Conservation (phyloP, 1,140 invertebrate species). For the Oryzaephilus surinamensis region DNA sequence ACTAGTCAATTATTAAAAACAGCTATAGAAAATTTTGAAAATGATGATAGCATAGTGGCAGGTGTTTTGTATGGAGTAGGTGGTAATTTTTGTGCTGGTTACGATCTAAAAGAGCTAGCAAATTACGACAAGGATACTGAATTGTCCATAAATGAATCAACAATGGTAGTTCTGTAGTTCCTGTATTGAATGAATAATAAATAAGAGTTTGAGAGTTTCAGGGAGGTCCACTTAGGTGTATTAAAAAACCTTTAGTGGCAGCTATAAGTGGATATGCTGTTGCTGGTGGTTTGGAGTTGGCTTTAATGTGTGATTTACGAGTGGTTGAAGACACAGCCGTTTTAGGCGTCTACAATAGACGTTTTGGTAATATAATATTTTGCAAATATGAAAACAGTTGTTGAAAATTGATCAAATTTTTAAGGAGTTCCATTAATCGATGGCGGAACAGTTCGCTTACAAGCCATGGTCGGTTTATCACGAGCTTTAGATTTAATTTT, state of each 20-base stretch:
- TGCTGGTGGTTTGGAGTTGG: constrained; percentile 80
- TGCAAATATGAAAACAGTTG: not conserved
- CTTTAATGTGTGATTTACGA: constrained; percentile 81
- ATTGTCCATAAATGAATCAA: not conserved
- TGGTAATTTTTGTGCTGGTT: constrained; percentile 85
- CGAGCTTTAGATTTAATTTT: constrained; percentile 79
- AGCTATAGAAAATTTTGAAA: constrained; percentile 70
- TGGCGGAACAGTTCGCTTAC: constrained; percentile 68
- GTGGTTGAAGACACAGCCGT: constrained; percentile 75
- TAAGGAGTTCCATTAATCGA: constrained; percentile 78
- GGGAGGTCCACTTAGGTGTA: constrained; percentile 52
- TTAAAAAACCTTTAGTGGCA: constrained; percentile 76
- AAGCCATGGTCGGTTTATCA: constrained; percentile 69
- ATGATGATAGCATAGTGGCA: constrained; percentile 53
- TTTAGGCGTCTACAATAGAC: constrained; percentile 70
- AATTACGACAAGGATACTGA: constrained; percentile 30
- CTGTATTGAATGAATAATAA: not conserved
- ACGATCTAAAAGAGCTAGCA: constrained; percentile 63
- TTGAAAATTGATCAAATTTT: no score
- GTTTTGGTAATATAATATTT: constrained; percentile 61
- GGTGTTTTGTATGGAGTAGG: constrained; percentile 79
- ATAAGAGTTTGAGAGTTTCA: constrained; percentile 19
- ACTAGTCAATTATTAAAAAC: constrained; percentile 55
- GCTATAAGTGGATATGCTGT: constrained; percentile 80
- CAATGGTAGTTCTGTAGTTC: constrained; percentile 4